phyloP scores from a whole-genome alignment of 2,797 vertebrate species.

The Vireo griseus region DNA sequence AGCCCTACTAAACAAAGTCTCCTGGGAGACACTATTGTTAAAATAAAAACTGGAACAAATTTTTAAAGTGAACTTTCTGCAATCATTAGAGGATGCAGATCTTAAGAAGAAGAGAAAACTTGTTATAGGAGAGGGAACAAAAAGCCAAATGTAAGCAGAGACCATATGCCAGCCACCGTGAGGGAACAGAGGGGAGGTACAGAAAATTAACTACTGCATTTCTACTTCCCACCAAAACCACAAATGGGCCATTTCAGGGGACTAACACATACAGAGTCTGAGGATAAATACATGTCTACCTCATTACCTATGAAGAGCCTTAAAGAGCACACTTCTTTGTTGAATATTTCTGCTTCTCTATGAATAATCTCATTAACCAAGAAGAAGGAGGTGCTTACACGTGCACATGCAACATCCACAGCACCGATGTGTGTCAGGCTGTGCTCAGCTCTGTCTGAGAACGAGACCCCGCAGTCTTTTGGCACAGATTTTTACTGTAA shows the following conservation, averaged over 20 bases:
- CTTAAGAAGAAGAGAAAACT: conserved; percentile 4
- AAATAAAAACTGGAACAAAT: neutral
- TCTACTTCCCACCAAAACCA: conserved; percentile 18
- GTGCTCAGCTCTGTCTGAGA: neutral
- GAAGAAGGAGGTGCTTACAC: neutral
- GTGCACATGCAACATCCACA: neutral
- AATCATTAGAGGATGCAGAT: neutral
- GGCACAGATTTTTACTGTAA: conserved; percentile 11
- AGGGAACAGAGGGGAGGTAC: neutral
- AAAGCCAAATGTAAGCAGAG: conserved; percentile 26
- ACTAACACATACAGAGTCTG: neutral
- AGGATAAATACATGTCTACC: neutral
- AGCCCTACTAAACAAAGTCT: neutral
- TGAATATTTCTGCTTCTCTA: neutral
- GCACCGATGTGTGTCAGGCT: neutral
- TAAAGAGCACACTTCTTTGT: neutral
- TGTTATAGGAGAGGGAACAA: neutral
- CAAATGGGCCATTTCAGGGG: neutral
- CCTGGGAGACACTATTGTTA: conserved; percentile 12
- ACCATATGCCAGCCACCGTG: neutral
- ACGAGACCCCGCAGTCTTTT: neutral
- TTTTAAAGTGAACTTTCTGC: conserved; percentile 17
- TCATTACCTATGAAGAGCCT: conserved; percentile 11
- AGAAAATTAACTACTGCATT: conserved; percentile 26
- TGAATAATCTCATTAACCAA: neutral